Percentiles rank a stretch among this genome's conserved stretches.
Conservation (phyloP, 2,888 invertebrate genomes). For the Zygogramma bicolorata region DNA sequence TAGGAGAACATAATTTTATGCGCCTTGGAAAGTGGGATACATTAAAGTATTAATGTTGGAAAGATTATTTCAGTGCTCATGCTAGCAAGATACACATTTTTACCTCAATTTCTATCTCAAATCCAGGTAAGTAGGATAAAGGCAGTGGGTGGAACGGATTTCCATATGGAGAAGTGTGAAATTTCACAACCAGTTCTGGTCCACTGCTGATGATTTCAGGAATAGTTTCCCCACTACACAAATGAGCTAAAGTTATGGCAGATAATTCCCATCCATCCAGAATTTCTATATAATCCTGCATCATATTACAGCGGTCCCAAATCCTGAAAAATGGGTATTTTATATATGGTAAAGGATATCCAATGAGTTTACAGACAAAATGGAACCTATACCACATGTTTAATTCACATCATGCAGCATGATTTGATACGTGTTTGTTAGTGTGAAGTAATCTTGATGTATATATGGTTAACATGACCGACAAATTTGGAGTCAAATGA, state of each 20-base stretch:
- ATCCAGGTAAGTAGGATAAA: slow-evolving; percentile 82
- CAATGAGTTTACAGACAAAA: too few species aligned
- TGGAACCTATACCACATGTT: too few species aligned
- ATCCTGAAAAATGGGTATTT: slow-evolving; percentile 71
- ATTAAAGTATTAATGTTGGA: not conserved
- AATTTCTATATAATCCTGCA: slow-evolving; percentile 85
- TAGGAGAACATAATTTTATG: too few species aligned
- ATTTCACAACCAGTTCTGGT: slow-evolving; percentile 82
- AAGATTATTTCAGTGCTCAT: not conserved
- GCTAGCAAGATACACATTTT: slow-evolving; percentile 34
- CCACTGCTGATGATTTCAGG: slow-evolving; percentile 84
- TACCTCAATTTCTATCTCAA: slow-evolving; percentile 86
- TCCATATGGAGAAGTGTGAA: slow-evolving; percentile 85
- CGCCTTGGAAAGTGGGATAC: too few species aligned
- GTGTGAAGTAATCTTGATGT: too few species aligned
- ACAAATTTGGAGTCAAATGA: too few species aligned
- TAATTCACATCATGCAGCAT: too few species aligned
- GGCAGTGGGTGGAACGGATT: slow-evolving; percentile 86
- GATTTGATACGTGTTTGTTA: too few species aligned
- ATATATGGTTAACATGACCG: too few species aligned
- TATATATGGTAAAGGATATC: too few species aligned
- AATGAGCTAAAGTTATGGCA: slow-evolving; percentile 80
- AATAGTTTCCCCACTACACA: slow-evolving; percentile 86
- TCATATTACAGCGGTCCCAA: slow-evolving; percentile 86
- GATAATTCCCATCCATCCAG: slow-evolving; percentile 81